Percentiles rank a stretch among this genome's conserved stretches.
These are phyloP conservation scores for Scaeva pyrastri DNA, from an alignment of 2,888 invertebrate species.

Conservation along the genomic window DNA sequence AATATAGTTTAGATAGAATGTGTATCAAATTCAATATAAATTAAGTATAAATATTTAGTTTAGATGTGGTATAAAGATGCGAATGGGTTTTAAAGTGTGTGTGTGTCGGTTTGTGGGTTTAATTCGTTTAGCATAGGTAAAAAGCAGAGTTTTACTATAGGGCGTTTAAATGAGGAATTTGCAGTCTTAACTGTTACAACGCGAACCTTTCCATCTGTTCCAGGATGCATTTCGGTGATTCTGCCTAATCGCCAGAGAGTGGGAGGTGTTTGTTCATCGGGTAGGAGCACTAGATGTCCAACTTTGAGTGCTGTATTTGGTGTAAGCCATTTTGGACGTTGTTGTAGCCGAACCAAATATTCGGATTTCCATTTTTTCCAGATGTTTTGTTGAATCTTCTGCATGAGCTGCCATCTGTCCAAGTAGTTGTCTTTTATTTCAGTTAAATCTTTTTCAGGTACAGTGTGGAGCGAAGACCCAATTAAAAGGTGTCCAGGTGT, in stretches of 20 bases:
- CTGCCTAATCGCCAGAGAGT: conserved; percentile 33
- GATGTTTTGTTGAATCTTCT: conserved; percentile 28
- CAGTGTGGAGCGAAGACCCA: conserved; percentile 18
- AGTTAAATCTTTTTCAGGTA: conserved; percentile 32
- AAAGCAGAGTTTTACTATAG: conserved; percentile 24
- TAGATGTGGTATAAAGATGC: neutral
- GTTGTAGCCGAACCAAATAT: conserved; percentile 29
- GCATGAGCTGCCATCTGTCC: conserved; percentile 39
- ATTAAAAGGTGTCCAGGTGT: conserved; percentile 44
- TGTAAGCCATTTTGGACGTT: conserved; percentile 28
- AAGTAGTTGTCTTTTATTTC: conserved; percentile 12
- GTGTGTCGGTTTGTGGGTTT: neutral
- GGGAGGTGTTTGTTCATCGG: conserved; percentile 40
- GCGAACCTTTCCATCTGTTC: conserved; percentile 29
- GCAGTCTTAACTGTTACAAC: conserved; percentile 39
- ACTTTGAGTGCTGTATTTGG: conserved; percentile 6
- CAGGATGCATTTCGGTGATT: conserved; percentile 29
- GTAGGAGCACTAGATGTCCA: conserved; percentile 18
- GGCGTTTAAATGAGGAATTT: conserved; percentile 13
- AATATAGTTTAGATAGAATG: neutral
- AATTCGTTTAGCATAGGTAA: conserved; percentile 29
- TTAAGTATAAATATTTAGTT: conserved; percentile 1
- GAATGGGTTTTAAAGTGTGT: neutral
- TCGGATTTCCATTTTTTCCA: conserved; percentile 35
- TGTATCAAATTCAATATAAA: conserved; percentile 1